Evolutionary conservation across 2,888 invertebrate genomes (phyloP), one percentile per base, ranked within the genome.

Genomic region (Tetragonisca angustula): DNA sequence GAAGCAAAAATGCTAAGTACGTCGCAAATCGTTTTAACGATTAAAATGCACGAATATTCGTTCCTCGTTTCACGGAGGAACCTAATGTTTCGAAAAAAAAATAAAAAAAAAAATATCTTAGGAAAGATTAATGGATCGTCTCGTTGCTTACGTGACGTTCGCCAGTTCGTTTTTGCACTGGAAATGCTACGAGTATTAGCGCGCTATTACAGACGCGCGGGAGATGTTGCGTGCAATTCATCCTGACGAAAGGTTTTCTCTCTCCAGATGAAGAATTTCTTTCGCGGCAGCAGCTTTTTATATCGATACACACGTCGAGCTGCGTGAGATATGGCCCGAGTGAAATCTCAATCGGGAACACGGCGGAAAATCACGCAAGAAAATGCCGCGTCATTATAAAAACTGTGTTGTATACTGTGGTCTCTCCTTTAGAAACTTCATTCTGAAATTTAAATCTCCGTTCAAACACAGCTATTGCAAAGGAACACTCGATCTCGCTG

Each of bases 331-430:
- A 81, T 73, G 72, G 61, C 43, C 21, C 54, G 43, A 54, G 32
- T 64, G 59, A 74, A 74, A 81, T 70, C 81, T 70, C 74, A 32
- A 59, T 27, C 74, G 74, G 43, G 71, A 75, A 75, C 64, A 36
- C 64, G 24, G 65, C 36, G 50, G 52, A 68, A 82, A 75, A 64
- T 81, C 82, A 82, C 82, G 82, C 82, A 73, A 82, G 81, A 82
- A 82, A 74, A 81, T 70, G 67, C 61, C 75, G 21, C 65, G 67
- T 81, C 65, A 71, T 70, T 74, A 81, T 52, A 70, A 52, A 79
- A 68, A 43, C 43, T 43, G 43, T 11, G 43, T 54, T 50, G 72
- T 56, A 19, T 54, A 68, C 67, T 67, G 50, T 50, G 49, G 32
- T 13, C 54, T 24, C 21, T 0, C 11, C 27, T 54, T 49, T 6